Percentiles rank a stretch among this genome's conserved stretches.
Evolutionary conservation across 2,888 invertebrate species (phyloP).

Genomic region (Phorcus lineatus): DNA sequence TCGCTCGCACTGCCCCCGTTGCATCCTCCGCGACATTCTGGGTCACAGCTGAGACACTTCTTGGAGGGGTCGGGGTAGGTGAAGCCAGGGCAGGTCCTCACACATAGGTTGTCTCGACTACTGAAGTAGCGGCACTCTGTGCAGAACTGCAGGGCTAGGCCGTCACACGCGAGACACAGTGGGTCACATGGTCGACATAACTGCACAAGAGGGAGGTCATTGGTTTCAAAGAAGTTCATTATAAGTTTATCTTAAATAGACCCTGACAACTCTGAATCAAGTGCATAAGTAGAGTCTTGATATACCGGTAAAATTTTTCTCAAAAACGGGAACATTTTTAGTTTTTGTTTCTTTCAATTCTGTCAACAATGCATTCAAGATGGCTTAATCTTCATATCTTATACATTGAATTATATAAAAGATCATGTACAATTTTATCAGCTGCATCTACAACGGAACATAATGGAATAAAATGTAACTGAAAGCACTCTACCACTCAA

Average conservation of each 20-base stretch:
- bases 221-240: background rate
- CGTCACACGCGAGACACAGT: conserved; percentile 90
- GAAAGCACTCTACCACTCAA: background rate
- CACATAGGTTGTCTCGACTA: conserved; percentile 81
- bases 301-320: too few species aligned
- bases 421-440: too few species aligned
- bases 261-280: too few species aligned
- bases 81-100: conserved; percentile 88
- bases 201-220: conserved; percentile 47
- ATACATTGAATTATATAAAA: too few species aligned
- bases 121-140: conserved; percentile 90
- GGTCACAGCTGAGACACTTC: conserved; percentile 85
- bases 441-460: background rate
- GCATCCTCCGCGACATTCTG: conserved; percentile 85
- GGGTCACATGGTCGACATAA: conserved; percentile 94
- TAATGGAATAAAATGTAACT: background rate
- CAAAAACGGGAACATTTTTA: too few species aligned
- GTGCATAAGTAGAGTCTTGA: too few species aligned
- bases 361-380: too few species aligned
- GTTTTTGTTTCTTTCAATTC: too few species aligned
- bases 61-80: conserved; percentile 88
- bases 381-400: too few species aligned
- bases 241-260: too few species aligned
- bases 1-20: conserved; percentile 60
- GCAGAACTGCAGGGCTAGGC: conserved; percentile 90